Conservation (phyloP, 2,113 vertebrate genomes). For the Mirounga angustirostris region DNA sequence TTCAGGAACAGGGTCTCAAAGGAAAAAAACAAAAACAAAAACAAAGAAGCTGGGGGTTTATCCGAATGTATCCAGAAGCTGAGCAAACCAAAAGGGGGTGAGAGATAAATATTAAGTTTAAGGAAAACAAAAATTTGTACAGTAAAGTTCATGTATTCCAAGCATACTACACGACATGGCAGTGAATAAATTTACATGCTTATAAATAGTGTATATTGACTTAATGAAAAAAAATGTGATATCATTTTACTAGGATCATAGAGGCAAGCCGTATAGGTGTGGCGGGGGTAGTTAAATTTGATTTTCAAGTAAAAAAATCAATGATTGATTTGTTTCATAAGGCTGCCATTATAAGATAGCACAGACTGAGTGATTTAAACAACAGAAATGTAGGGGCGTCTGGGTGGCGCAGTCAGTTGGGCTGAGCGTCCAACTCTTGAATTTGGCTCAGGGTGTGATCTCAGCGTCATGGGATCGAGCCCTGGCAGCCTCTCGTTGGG, state of each 20-base stretch:
- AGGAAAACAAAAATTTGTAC: conserved; percentile 31
- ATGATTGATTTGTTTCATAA: neutral
- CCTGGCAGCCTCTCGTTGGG: no score
- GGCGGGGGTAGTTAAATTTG: neutral
- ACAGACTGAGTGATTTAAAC: neutral
- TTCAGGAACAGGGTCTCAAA: neutral
- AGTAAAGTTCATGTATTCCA: neutral
- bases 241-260: conserved; percentile 33
- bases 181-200: conserved; percentile 55
- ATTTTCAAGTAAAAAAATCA: conserved; percentile 6
- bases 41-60: neutral
- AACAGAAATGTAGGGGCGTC: neutral
- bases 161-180: neutral
- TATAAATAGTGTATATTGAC: conserved; percentile 3
- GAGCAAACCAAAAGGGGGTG: neutral
- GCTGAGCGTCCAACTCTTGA: neutral
- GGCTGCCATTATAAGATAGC: neutral
- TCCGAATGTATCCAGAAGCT: neutral
- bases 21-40: no score
- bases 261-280: neutral
- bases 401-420: neutral
- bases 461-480: neutral
- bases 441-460: neutral
- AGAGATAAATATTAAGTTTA: conserved; percentile 53
- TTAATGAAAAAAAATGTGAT: conserved; percentile 44